Evolutionary conservation across 2,797 vertebrate species (phyloP).

Genomic region (Myotis planiceps): DNA sequence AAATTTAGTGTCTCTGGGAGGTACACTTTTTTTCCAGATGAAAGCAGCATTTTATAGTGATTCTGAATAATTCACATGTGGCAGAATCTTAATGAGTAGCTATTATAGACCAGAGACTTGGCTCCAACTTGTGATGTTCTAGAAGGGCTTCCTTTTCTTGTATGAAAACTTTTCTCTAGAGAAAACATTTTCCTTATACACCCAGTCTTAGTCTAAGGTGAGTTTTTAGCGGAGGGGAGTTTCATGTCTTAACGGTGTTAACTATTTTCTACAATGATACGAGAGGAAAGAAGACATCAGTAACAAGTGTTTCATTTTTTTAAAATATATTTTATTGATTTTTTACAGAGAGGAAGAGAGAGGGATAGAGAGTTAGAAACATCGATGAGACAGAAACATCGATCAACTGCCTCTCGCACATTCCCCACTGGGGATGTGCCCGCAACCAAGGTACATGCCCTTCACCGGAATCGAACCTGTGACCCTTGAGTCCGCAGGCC

Average conservation of each 20-base stretch:
- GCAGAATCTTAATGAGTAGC: constrained; percentile 51
- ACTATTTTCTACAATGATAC: neutral
- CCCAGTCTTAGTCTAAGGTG: neutral
- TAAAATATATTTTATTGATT: no score
- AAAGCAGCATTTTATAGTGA: constrained; percentile 50
- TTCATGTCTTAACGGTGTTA: neutral
- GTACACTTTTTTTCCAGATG: constrained; percentile 26
- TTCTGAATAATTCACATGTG: constrained; percentile 72
- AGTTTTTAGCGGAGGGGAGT: neutral
- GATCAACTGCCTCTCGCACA: no score
- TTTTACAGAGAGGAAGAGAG: no score
- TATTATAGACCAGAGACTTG: constrained; percentile 14
- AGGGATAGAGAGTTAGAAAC: no score
- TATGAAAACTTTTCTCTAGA: neutral
- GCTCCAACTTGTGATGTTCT: constrained; percentile 59
- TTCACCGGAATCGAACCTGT: no score
- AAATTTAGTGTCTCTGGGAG: constrained; percentile 63
- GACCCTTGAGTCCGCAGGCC: no score
- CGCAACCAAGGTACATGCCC: no score
- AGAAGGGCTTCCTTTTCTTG: neutral
- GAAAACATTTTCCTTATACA: neutral
- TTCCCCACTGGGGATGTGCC: no score
- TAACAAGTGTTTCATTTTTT: neutral
- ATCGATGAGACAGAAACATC: no score
- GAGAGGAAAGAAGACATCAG: neutral